Conservation (phyloP, 2,113 vertebrate species). For the Corythoichthys haematopterus region DNA sequence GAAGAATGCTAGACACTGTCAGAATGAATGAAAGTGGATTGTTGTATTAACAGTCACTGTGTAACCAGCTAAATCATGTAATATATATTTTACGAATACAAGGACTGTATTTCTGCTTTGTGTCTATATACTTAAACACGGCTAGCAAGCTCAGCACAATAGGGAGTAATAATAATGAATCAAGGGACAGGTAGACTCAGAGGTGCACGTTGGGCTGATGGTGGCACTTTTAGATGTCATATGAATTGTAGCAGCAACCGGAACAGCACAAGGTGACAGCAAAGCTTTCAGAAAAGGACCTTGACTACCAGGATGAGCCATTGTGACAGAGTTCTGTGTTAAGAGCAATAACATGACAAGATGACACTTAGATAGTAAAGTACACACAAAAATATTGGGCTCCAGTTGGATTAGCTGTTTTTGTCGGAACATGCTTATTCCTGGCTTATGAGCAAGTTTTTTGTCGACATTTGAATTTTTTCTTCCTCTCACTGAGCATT, state of each 20-base stretch:
- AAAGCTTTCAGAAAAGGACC: background rate
- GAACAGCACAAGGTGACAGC: background rate
- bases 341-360: background rate
- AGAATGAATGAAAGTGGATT: background rate
- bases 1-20: background rate
- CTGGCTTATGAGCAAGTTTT: background rate
- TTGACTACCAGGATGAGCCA: background rate
- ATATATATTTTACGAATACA: background rate
- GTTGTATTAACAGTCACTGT: background rate
- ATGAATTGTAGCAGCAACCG: background rate
- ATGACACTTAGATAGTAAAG: background rate
- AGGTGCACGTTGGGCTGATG: slow-evolving; percentile 6
- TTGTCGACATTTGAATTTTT: background rate
- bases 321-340: background rate
- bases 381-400: background rate
- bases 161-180: slow-evolving; percentile 8
- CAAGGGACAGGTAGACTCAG: slow-evolving; percentile 2
- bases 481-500: background rate
- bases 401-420: background rate
- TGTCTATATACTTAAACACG: background rate
- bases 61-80: background rate
- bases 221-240: slow-evolving; percentile 1
- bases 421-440: background rate
- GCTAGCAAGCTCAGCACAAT: slow-evolving; percentile 3
- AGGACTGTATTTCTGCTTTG: background rate